A percentile compares a stretch with the other conserved stretches of the same genome.
These are phyloP conservation scores for Bos javanicus DNA, from an alignment of 2,113 vertebrate genomes.

Conservation along the genomic window DNA sequence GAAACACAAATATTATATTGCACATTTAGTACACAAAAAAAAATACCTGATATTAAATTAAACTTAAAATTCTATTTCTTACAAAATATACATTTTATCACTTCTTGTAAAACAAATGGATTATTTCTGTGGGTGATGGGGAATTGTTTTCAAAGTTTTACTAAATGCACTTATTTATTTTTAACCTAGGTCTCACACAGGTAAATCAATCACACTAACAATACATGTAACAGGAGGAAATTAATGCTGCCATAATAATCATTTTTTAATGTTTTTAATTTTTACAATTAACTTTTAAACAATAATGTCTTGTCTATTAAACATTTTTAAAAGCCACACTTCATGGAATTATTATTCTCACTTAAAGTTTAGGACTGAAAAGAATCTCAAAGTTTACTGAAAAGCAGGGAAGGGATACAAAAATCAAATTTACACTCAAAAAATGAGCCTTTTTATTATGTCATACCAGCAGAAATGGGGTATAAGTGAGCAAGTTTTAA, in stretches of 20 bases:
- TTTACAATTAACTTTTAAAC: not conserved
- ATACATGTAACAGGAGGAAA: not conserved
- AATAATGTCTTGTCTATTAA: not conserved
- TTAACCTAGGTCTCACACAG: not conserved
- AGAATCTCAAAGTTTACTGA: slow-evolving; percentile 24
- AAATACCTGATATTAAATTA: not conserved
- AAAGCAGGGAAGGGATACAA: not conserved
- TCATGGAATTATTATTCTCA: not conserved
- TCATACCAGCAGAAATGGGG: not conserved
- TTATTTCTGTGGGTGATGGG: not conserved
- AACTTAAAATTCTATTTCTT: slow-evolving; percentile 22
- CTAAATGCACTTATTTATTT: not conserved
- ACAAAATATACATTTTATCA: not conserved
- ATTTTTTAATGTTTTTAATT: not conserved
- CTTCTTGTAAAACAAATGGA: not conserved
- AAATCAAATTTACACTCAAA: not conserved
- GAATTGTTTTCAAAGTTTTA: not conserved
- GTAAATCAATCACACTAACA: not conserved
- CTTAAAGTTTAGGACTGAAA: slow-evolving; percentile 11
- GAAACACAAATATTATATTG: not conserved
- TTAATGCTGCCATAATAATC: not conserved
- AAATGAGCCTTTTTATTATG: not conserved
- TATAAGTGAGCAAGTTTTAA: not conserved
- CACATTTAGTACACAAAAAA: not conserved
- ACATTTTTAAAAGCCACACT: not conserved